Base-by-base conservation (phyloP, 1,140 invertebrate species). In the Drosophila varians region DNA sequence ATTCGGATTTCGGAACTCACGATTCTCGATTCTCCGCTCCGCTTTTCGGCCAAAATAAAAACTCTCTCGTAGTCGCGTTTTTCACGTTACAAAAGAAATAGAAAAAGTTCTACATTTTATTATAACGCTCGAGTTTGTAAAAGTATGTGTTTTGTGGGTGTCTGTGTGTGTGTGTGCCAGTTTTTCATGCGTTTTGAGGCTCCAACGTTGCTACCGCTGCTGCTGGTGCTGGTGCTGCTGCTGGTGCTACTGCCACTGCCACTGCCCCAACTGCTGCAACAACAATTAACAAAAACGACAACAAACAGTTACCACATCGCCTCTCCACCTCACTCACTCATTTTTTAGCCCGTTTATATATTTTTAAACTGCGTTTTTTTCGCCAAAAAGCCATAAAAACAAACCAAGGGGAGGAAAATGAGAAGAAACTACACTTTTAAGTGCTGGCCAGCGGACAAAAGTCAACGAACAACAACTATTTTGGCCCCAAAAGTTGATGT, bases 321-420 rank as follows among this genome's bases (percentile, higher is more conserved):
- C 36, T 34, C 49, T 16, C 49, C 23, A 16, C 4, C 14, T 25
- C 36, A 25, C 14, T 26, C 23, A n/a, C n/a, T n/a, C n/a, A n/a
- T n/a, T n/a, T 12, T 25, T 23, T 11, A 60, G 43, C 69, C 14
- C 36, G 49, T 48, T 56, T 61, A 46, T 49, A 74, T 74, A 75
- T 77, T 77, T 82, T 82, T 88, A 77, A 87, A 87, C 78, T 77
- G 77, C 77, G 77, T 77, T 77, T 88, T 86, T 86, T 86, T 86
- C 82, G 82, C 82, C 82, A 82, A 87, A 87, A 87, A 77, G 65
- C 74, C 70, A 88, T 87, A 82, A 88, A 87, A 54, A 19, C 23
- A 55, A 36, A 45, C 43, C 19, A 43, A n/a, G n/a, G n/a, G n/a
- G n/a, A n/a, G n/a, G n/a, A n/a, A n/a, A n/a, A n/a, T n/a, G n/a